phyloP scores from a whole-genome alignment of 2,113 vertebrate species.

The Nanorana parkeri region DNA sequence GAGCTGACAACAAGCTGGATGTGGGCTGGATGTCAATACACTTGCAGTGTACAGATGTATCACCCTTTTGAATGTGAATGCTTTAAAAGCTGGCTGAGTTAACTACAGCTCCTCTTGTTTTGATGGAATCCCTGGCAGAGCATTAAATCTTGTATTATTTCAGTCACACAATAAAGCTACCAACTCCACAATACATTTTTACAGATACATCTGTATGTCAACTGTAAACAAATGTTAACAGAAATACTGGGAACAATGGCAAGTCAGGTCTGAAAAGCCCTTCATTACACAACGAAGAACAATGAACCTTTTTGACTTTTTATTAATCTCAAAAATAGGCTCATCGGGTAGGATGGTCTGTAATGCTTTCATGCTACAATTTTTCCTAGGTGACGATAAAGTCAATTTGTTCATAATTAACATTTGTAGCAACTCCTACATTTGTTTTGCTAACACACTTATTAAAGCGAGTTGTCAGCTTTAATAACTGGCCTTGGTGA shows the following conservation, averaged over 20 bases:
- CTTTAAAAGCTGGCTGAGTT: conserved; percentile 31
- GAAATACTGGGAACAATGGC: conserved; percentile 2
- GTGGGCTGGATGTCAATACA: conserved; percentile 9
- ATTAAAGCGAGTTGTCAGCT: neutral
- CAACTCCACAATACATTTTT: conserved; percentile 21
- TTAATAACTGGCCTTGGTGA: neutral
- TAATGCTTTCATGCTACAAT: neutral
- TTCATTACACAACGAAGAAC: conserved; percentile 39
- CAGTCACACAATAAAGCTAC: conserved; percentile 28
- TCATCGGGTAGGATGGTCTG: neutral
- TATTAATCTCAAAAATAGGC: conserved; percentile 21
- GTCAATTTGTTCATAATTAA: neutral
- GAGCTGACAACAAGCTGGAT: conserved; percentile 12
- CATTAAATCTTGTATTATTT: conserved; percentile 44
- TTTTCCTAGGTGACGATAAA: neutral
- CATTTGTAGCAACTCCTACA: neutral
- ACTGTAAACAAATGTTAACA: conserved; percentile 43
- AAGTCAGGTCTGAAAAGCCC: neutral
- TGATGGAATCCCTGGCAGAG: conserved; percentile 5
- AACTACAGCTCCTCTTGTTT: conserved; percentile 17
- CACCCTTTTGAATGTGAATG: conserved; percentile 24
- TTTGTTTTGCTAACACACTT: conserved; percentile 14
- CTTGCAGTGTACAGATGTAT: conserved; percentile 16
- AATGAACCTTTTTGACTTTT: conserved; percentile 46
- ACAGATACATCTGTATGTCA: conserved; percentile 47